A percentile compares a stretch with the other conserved stretches of the same genome.
Conservation (phyloP, 2,113 vertebrate species). For the Pandion haliaetus region DNA sequence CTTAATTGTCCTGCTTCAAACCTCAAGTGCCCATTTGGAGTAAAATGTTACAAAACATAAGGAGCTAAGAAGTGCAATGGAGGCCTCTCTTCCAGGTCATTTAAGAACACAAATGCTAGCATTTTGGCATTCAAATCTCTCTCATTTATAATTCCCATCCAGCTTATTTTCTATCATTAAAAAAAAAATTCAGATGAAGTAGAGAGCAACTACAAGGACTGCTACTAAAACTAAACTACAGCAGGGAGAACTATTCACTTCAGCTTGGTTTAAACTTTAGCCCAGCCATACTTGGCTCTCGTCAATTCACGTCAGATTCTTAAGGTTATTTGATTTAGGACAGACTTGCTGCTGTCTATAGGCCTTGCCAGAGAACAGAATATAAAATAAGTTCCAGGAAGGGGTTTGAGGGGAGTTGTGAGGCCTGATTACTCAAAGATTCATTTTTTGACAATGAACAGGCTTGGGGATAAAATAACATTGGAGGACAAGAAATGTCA, state of each 20-base stretch:
- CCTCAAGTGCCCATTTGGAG: background rate
- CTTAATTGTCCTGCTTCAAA: background rate
- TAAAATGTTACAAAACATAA: background rate
- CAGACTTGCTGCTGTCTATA: slow-evolving; percentile 55
- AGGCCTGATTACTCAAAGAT: slow-evolving; percentile 56
- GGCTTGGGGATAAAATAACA: slow-evolving; percentile 50
- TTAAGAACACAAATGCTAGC: background rate
- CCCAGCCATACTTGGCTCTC: slow-evolving; percentile 39
- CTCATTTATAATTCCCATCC: background rate
- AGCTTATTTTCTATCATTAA: background rate
- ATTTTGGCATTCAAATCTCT: background rate
- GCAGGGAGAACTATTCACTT: background rate
- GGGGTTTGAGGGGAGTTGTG: slow-evolving; percentile 21
- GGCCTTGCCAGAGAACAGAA: slow-evolving; percentile 51
- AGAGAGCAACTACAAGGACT: background rate
- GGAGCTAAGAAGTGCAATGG: background rate
- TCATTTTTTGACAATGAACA: slow-evolving; percentile 57
- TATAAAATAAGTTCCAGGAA: slow-evolving; percentile 59
- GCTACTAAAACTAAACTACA: background rate
- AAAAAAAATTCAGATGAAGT: background rate
- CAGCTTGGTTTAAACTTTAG: slow-evolving; percentile 19
- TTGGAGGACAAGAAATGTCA: background rate
- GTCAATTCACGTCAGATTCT: slow-evolving; percentile 53
- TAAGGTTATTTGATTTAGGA: slow-evolving; percentile 60
- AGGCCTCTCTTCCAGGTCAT: background rate